Base-by-base conservation (phyloP, 2,113 vertebrate genomes). In the Zeus faber region DNA sequence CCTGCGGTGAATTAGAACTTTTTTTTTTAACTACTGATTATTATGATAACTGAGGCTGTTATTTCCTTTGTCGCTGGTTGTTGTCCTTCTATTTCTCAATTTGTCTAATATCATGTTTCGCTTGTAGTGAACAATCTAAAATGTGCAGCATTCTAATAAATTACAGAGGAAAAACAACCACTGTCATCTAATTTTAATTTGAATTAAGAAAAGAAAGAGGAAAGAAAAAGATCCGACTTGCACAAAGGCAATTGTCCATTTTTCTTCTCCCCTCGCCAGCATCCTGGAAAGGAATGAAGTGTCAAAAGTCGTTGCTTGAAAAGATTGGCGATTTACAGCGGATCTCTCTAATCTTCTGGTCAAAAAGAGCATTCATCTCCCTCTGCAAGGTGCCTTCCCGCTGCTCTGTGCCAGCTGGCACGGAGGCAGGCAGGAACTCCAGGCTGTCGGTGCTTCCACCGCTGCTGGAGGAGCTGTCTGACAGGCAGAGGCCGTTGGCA, bases 331-430 rank as follows among this genome's bases (percentile, higher is more conserved):
- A 93, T 83, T 93, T 91, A 80, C 93, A 95, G 79, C 90, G 92
- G 64, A 96, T 92, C 82, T 95, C 96, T 81, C 91, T 91, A 89
- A 99, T 85, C 81, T 92, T 97, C 89, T 94, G 90, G 64, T 93
- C 77, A 71, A 97, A 96, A 79, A 97, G 89, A 60, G 92, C 90
- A 22, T 93, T 95, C 93, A 97, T 94, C 90, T 99, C 95, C 84
- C 94, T 89, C 88, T 97, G 95, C 44, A 96, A 89, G 45, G 94
- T 95, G 73, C 96, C 95, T 43, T 85, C 90, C 26, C 77, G 89
- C 77, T 88, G 88, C 72, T 71, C 84, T 53, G 81, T 62, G 35
- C 79, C 76, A 49, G 83, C 88, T 4, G 89, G 73, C 54, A 75
- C 72, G 58, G 62, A 65, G 56, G n/a, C 73, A 47, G 88, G 81